These are phyloP conservation scores for Cephus runcator DNA, from an alignment of 2,888 invertebrate species.

Conservation along the genomic window DNA sequence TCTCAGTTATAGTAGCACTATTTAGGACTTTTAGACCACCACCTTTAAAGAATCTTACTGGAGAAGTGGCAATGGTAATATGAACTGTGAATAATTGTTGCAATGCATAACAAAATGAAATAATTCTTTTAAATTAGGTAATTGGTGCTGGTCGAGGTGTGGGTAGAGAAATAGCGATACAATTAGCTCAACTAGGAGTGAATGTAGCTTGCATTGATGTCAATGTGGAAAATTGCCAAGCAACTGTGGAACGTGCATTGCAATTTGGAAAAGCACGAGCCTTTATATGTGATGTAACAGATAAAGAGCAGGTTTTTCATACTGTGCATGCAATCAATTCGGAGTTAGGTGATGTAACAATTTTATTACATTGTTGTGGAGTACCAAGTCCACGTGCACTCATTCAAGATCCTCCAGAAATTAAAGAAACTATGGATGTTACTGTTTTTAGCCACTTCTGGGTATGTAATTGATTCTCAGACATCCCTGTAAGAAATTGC, in stretches of 20 bases:
- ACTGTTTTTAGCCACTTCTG: conserved; percentile 74
- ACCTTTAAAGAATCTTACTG: conserved; percentile 71
- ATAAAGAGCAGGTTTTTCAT: conserved; percentile 66
- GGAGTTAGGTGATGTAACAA: conserved; percentile 71
- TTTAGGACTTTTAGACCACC: conserved; percentile 70
- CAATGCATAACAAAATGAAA: neutral
- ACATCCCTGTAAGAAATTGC: neutral
- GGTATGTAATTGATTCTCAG: conserved; percentile 61
- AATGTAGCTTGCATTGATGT: conserved; percentile 76
- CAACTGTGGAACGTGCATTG: conserved; percentile 67
- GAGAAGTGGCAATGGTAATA: conserved; percentile 74
- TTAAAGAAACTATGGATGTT: conserved; percentile 70
- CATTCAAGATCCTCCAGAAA: conserved; percentile 68
- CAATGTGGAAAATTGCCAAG: conserved; percentile 68
- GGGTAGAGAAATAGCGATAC: conserved; percentile 73
- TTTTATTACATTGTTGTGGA: conserved; percentile 74
- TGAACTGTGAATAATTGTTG: neutral
- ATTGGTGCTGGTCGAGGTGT: conserved; percentile 79
- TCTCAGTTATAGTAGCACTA: conserved; percentile 67
- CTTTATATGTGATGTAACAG: conserved; percentile 71
- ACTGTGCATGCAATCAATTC: conserved; percentile 66
- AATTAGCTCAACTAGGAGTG: conserved; percentile 70
- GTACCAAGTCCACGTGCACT: conserved; percentile 72
- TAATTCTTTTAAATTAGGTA: conserved; percentile 63
- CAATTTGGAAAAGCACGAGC: conserved; percentile 66